Base-by-base conservation (phyloP, 2,888 invertebrate species). In the Danaus chrysippus region DNA sequence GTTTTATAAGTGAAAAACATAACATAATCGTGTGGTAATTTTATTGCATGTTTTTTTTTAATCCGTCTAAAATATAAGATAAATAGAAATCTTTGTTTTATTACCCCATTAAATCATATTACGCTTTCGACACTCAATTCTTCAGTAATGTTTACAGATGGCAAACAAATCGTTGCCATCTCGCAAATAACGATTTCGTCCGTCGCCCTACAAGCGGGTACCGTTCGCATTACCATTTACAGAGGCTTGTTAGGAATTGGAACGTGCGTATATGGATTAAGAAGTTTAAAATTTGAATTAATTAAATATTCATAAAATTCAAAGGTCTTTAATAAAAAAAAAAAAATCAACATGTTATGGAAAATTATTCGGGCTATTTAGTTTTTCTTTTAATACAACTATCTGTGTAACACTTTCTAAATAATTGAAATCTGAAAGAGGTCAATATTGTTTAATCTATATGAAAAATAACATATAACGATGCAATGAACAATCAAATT, bases 91-190 rank as follows among this genome's bases (percentile, higher is more conserved):
- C 41, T 42, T 66, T 58, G 62, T 66, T 61, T 58, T 57, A 66
- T 59, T 59, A 54, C 62, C 58, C 57, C 64, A 62, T 64, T 62
- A 62, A 34, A 54, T 46, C 23, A 58, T 62, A 64, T 65, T 68
- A 71, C 68, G 63, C 76, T 80, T 79, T 75, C 78, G 63, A 76
- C 77, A 83, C 73, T 71, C 60, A 65, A 70, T 65, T 69, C 71
- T 71, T 65, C 68, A 59, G 71, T 78, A 79, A 81, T 82, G 74
- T 73, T 73, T 73, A 71, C 75, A 78, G 85, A 85, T 82, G 77
- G 76, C 79, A 82, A 82, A 84, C 81, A 86, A 86, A 86, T 85
- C 76, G 81, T 70, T 66, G 70, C 69, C 71, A 76, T 81, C 76
- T 73, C 66, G 67, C 67, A 74, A 77, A 74, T 75, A 70, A 70